phyloP scores from a whole-genome alignment of 2,113 vertebrate genomes.

The Rhabdomys dilectus region DNA sequence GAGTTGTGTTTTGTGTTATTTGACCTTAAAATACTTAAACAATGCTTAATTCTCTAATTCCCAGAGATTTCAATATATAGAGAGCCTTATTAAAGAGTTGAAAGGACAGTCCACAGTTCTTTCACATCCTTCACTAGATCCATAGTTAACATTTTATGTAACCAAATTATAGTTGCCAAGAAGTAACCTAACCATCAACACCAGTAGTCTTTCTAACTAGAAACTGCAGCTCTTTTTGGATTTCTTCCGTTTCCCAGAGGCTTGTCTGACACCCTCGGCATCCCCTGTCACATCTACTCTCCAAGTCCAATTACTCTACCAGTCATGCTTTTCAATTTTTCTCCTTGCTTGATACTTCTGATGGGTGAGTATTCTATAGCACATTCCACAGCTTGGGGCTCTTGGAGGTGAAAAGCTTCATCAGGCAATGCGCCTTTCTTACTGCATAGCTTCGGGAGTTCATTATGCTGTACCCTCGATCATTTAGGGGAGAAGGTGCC shows the following conservation, averaged over 20 bases:
- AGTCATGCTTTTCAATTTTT: background rate
- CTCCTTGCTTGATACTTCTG: background rate
- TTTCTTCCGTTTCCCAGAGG: background rate
- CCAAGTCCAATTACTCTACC: background rate
- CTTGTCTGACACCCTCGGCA: background rate
- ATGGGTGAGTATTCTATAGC: background rate
- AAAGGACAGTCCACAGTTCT: background rate
- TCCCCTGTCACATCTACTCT: background rate
- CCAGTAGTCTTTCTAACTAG: background rate
- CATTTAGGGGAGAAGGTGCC: background rate
- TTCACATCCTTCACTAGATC: background rate
- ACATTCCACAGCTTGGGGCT: background rate
- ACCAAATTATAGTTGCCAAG: background rate
- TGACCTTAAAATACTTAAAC: slow-evolving; percentile 11
- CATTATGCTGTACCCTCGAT: background rate
- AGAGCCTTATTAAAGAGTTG: background rate
- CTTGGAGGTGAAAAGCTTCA: background rate
- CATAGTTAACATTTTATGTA: background rate
- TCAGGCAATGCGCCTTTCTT: background rate
- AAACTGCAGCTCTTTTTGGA: background rate
- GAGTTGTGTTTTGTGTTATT: background rate
- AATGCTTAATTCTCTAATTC: background rate
- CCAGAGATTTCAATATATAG: background rate
- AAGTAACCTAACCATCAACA: background rate
- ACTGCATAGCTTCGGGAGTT: background rate